Evolutionary conservation across 2,888 invertebrate genomes (phyloP), one percentile per base, ranked within the genome.

Genomic region (Habrosyne pyritoides): DNA sequence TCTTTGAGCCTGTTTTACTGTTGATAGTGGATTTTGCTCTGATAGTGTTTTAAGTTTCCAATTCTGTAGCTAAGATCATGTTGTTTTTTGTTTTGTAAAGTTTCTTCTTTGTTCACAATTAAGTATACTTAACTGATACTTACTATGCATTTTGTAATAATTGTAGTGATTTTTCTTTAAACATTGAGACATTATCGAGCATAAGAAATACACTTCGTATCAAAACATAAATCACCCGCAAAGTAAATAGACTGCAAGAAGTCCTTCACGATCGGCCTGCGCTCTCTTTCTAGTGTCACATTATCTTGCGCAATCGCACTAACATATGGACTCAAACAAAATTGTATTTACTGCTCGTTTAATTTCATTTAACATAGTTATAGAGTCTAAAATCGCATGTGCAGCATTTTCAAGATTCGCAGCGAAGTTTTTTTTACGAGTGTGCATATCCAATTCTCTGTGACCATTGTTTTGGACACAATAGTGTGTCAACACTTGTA

Each of bases 381-480:
- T 67, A 64, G 63, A 60, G 61, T 61, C 47, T 36, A 64, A 58
- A 55, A 53, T 69, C 52, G 56, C 50, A 22, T 59, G 53, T 50
- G 61, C 53, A 48, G 26, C 53, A 47, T 53, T 21, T 50, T 36
- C 51, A 57, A 52, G 59, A n/a, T 53, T 58, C 53, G 67, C 56
- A 60, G 21, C 36, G 21, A 47, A 33, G 18, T 33, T 51, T 61
- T 59, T 62, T 69, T 68, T 59, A 59, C 52, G 62, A 57, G 48
- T 55, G 55, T 53, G 57, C 56, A 48, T 50, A 46, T 54, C 55
- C 52, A 50, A 55, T 52, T 61, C 60, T 59, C 57, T 49, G 60
- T 56, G 59, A 58, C 72, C 68, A 81, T 83, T 84, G 82, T 83
- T 76, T 69, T 51, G 57, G 56, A 68, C 55, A 84, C 80, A 83